Conservation (phyloP, 2,113 vertebrate genomes). For the Seriola aureovittata region DNA sequence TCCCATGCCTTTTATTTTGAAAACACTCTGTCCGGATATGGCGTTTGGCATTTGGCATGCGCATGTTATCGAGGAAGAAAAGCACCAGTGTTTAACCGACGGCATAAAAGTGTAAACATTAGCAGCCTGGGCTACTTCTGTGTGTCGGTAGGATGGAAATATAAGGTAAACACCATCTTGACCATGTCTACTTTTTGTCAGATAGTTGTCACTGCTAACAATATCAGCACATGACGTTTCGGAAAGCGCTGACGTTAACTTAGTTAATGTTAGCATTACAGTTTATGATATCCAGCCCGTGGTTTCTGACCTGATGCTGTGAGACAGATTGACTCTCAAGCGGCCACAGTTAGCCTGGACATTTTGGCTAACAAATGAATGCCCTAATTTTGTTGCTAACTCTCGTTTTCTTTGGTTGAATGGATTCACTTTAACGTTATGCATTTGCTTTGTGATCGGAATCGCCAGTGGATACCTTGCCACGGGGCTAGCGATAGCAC, state of each 20-base stretch:
- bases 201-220: background rate
- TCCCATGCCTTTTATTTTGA: slow-evolving; percentile 66
- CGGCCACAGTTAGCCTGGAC: background rate
- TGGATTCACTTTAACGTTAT: accelerated
- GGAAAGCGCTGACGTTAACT: background rate
- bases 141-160: slow-evolving; percentile 61
- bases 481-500: slow-evolving; percentile 10
- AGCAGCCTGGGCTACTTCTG: slow-evolving; percentile 14
- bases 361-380: background rate
- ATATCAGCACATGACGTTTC: background rate
- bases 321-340: background rate
- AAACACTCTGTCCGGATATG: slow-evolving; percentile 46
- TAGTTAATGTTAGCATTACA: slow-evolving; percentile 39
- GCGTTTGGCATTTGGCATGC: slow-evolving; percentile 57
- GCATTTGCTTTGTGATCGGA: background rate
- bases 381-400: background rate
- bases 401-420: background rate
- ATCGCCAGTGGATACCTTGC: background rate
- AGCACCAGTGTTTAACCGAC: slow-evolving; percentile 19
- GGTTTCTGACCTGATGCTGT: background rate
- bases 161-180: slow-evolving; percentile 60
- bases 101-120: slow-evolving; percentile 69
- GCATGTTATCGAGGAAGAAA: slow-evolving; percentile 50
- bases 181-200: accelerated
- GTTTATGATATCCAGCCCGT: background rate